Percentiles rank a stretch among this genome's conserved stretches.
These are phyloP conservation scores for Cheirogaleus major DNA, from an alignment of 2,797 vertebrate species.

Conservation along the genomic window DNA sequence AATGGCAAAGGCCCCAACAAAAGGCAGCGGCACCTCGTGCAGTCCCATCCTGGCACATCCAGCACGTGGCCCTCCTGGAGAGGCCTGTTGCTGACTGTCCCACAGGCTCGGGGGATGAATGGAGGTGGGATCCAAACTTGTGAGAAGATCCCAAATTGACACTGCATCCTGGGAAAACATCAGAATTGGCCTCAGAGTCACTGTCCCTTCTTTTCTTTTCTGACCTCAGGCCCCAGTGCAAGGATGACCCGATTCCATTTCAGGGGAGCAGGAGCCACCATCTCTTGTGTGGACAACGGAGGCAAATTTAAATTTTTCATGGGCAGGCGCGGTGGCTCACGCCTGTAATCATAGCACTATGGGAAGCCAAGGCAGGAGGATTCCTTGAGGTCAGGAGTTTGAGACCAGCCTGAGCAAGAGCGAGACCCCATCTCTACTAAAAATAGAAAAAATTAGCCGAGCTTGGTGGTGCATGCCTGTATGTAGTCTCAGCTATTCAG, in stretches of 20 bases:
- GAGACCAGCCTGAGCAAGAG: too few species aligned
- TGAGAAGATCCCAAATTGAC: not conserved
- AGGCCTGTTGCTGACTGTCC: too few species aligned
- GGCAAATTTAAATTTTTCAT: not conserved
- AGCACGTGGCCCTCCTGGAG: not conserved
- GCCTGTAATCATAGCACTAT: too few species aligned
- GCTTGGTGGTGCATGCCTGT: fast-evolving
- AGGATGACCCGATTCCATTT: not conserved
- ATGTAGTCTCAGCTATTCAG: too few species aligned
- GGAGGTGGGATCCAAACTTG: not conserved
- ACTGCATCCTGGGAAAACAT: not conserved
- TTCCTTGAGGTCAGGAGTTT: too few species aligned
- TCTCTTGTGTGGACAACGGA: not conserved
- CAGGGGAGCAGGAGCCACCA: not conserved
- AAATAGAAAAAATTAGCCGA: too few species aligned
- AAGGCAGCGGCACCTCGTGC: fast-evolving
- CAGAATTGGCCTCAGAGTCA: not conserved
- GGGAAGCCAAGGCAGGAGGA: too few species aligned
- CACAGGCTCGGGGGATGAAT: not conserved
- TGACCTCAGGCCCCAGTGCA: not conserved
- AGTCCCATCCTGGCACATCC: not conserved
- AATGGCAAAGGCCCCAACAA: not conserved
- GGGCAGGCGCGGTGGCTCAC: too few species aligned
- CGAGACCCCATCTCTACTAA: too few species aligned
- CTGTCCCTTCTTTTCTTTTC: not conserved